phyloP scores from a whole-genome alignment of 2,797 vertebrate species.

The Saxicola maurus region DNA sequence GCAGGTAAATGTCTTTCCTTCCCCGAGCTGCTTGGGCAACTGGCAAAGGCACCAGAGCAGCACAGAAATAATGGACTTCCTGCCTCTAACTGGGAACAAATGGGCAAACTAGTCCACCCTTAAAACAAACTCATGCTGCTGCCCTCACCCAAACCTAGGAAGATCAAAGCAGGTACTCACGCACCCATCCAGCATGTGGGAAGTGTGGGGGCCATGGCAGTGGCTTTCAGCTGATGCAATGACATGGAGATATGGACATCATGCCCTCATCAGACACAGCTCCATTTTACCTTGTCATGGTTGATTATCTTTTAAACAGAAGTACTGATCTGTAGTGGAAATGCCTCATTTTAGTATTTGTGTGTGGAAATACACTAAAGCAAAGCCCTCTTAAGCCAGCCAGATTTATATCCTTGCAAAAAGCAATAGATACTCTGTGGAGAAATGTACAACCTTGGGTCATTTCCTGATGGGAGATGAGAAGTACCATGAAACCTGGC shows the following conservation, averaged over 20 bases:
- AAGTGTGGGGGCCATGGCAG: background rate
- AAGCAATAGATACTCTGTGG: background rate
- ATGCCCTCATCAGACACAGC: background rate
- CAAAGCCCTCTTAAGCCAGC: background rate
- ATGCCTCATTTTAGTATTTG: background rate
- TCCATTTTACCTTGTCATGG: background rate
- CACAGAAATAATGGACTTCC: background rate
- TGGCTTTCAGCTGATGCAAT: background rate
- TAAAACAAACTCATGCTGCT: background rate
- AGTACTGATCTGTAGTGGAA: background rate
- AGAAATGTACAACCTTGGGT: background rate
- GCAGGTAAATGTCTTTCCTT: background rate
- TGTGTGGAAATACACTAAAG: background rate
- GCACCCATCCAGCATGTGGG: accelerated
- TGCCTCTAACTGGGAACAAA: background rate
- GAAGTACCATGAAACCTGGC: background rate
- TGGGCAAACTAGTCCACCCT: accelerated
- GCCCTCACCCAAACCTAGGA: background rate
- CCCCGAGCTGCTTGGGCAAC: background rate
- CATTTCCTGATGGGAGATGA: background rate
- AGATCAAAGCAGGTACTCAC: background rate
- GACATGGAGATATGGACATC: background rate
- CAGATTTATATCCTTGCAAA: background rate
- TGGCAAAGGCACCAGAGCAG: background rate
- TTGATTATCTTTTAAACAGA: background rate